Evolutionary conservation across 2,113 vertebrate genomes (phyloP), one percentile per base, ranked within the genome.

Genomic region (Psophia crepitans): DNA sequence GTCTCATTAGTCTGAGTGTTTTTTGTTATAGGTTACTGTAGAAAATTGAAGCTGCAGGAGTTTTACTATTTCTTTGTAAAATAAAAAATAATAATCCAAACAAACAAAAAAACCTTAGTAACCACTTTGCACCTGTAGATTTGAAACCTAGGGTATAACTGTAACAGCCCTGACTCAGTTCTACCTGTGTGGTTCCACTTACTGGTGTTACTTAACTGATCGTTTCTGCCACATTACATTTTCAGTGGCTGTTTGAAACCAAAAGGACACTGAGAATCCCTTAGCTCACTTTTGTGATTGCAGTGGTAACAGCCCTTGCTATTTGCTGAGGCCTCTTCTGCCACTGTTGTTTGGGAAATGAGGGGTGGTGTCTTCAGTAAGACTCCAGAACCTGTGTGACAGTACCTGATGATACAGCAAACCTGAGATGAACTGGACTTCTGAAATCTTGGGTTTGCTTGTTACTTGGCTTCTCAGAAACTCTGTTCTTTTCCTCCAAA

Each of bases 171-270:
- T 80, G 28, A 26, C 58, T 95, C 37, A 2, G n/a, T 75, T 58
- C 21, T 73, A 5, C 54, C 66, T 74, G 22, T 35, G 41, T 76
- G 37, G 23, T 54, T 84, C 49, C 17, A 33, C 41, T 57, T 69
- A 11, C 9, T 49, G 30, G 11, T 76, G 46, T 24, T 87, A 4
- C 24, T 76, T 71, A 35, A 23, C 21, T 3, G 3, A 14, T 26
- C 3, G 1, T 12, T 84, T 48, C 54, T 69, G 30, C 60, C 54
- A 6, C 1, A 0, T 53, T 48, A 7, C 0, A 0, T 35, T 74
- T 70, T 76, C 53, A 70, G 87, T 61, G 57, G 20, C 66, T 69
- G 44, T 49, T 86, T 0, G 4, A 51, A 83, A 37, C 28, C 35
- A 51, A 37, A 69, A 87, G 53, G 32, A 35, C 28, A 1, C 60